Conservation (phyloP, 2,888 invertebrate species). For the Noctua fimbriata region DNA sequence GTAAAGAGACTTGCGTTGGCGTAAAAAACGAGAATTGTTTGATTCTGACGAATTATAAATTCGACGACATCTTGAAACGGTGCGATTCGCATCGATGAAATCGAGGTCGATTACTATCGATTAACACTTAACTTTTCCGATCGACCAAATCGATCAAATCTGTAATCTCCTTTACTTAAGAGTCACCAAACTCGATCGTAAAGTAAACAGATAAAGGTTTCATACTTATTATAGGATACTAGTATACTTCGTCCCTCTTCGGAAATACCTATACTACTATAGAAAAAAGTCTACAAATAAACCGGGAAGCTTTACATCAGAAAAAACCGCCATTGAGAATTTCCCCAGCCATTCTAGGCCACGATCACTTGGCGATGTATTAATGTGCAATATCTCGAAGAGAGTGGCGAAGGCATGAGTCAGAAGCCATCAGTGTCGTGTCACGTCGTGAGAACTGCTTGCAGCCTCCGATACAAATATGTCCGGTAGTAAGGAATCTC, state of each 20-base stretch:
- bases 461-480: conserved; percentile 49
- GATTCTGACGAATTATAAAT: neutral
- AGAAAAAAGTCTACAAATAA: neutral
- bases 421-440: conserved; percentile 51
- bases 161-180: conserved; percentile 1
- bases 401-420: conserved; percentile 61
- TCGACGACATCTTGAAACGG: neutral
- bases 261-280: neutral
- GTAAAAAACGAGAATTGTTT: neutral
- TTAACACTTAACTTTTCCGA: neutral
- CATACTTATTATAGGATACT: neutral
- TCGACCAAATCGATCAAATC: conserved; percentile 4
- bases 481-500: conserved; percentile 63
- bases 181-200: neutral
- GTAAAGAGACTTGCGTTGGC: neutral
- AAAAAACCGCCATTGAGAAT: conserved; percentile 27
- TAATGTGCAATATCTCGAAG: conserved; percentile 49
- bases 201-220: neutral
- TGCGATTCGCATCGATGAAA: neutral
- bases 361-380: conserved; percentile 27
- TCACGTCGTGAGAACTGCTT: conserved; percentile 54
- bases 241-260: neutral
- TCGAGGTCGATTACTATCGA: neutral
- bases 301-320: neutral
- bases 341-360: conserved; percentile 55